Evolutionary conservation across 2,797 vertebrate genomes (phyloP).

Genomic region (Graptemys geographica): DNA sequence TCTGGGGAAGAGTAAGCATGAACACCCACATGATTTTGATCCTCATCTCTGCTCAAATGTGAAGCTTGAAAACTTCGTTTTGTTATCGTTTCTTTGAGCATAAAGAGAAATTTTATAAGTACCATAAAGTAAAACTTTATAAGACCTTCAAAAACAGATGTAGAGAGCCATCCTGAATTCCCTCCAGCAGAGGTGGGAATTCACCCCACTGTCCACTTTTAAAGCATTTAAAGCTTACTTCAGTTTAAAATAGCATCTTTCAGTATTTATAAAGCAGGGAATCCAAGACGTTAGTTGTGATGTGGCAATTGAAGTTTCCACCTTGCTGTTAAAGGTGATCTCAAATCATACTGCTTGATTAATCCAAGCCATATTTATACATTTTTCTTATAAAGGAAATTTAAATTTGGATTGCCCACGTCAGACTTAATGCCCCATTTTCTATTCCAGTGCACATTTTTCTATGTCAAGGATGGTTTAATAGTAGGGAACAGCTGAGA

Average conservation of each 20-base stretch:
- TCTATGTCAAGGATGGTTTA: neutral
- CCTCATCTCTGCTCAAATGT: neutral
- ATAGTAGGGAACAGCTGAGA: neutral
- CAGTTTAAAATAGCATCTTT: neutral
- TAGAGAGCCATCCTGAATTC: neutral
- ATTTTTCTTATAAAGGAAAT: neutral
- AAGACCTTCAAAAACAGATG: neutral
- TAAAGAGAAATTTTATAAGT: neutral
- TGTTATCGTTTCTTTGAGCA: neutral
- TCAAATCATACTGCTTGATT: neutral
- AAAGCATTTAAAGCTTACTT: neutral
- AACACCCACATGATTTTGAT: neutral
- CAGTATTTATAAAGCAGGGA: neutral
- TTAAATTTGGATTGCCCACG: neutral
- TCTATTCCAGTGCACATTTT: accelerated
- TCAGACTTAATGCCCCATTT: neutral
- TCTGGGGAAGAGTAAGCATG: neutral
- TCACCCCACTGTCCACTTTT: neutral
- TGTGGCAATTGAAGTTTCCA: neutral
- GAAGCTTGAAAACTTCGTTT: neutral
- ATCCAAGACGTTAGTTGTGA: neutral
- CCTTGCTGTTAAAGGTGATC: neutral
- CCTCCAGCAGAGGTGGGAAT: too few relatives aligned
- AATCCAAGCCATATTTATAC: neutral
- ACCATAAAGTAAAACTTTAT: neutral